Evolutionary conservation across 2,113 vertebrate species (phyloP), one percentile per base, ranked within the genome.

Genomic region (Plecotus auritus): DNA sequence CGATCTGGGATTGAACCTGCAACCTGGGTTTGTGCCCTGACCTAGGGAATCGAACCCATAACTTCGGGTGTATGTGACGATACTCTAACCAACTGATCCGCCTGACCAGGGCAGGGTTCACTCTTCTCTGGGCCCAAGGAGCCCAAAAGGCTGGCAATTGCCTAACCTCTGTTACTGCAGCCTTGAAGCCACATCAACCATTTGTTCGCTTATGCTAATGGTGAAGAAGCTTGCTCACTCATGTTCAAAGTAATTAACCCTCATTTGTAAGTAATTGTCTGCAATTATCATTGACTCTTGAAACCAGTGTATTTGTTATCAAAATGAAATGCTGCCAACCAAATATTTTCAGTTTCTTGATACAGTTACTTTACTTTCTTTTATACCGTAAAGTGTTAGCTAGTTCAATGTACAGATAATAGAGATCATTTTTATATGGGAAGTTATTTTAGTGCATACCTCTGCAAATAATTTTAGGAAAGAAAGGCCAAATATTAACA

Each of bases 391-490:
- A 76, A 37, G 20, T 80, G n/a, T 90, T 84, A 85, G 22, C 56
- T 82, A 59, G 37, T 93, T 80, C 90, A 96, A 66, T 81, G 28
- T 2, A 32, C 26, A 59, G 59, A 67, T 86, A 90, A 70, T 42
- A 90, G 35, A 78, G 70, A 45, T 92, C 7, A 28, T 89, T 59
- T 95, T 95, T 95, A 23, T 45, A 40, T 84, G 42, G 69, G 64
- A 85, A 76, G 18, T 42, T 92, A 78, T 59, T 93, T 93, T 92
- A 23, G 49, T 70, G 28, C 51, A 54, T 80, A 85, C 35, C 12
- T 91, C 49, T 95, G 47, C 32, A 86, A 80, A 74, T 93, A 37
- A 69, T 87, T 88, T 93, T 51, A 93, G 66, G 77, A 73, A 74
- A 74, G 47, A 76, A 90, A 92, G n/a, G 83, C 18, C 11, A 3